Percentiles rank a stretch among this genome's conserved stretches.
Conservation (phyloP, 2,888 invertebrate species). For the Ptilodon capucinus region DNA sequence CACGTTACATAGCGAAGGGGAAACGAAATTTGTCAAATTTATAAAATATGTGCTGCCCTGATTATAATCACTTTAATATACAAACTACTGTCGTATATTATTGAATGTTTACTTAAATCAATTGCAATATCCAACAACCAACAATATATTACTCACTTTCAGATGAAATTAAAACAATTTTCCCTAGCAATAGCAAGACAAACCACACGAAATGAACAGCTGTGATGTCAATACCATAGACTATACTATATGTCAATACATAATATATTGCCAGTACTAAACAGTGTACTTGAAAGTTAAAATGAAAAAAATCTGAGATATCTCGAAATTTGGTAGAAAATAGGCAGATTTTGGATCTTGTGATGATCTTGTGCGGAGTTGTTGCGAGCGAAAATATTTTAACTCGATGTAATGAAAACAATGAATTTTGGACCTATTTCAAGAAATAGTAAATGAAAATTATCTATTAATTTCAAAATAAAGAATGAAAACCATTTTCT, state of each 20-base stretch:
- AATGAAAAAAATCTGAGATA: not conserved
- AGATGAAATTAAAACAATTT: constrained; percentile 69
- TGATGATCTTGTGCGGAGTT: too few relatives aligned
- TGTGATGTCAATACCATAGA: constrained; percentile 80
- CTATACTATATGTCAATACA: too few relatives aligned
- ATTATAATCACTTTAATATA: constrained; percentile 40
- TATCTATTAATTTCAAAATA: too few relatives aligned
- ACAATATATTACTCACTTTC: constrained; percentile 71
- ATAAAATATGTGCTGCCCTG: constrained; percentile 59
- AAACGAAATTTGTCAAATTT: constrained; percentile 63
- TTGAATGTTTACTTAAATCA: constrained; percentile 35
- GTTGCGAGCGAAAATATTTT: too few relatives aligned
- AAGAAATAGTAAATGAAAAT: too few relatives aligned
- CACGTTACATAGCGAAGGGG: constrained; percentile 66
- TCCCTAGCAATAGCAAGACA: constrained; percentile 57
- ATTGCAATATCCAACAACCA: constrained; percentile 44
- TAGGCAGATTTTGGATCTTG: too few relatives aligned
- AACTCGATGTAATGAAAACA: not conserved
- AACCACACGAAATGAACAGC: constrained; percentile 79
- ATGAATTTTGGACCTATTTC: too few relatives aligned
- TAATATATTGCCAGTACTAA: constrained; percentile 51
- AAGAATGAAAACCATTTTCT: too few relatives aligned
- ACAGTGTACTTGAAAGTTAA: too few relatives aligned
- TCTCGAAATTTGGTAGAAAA: too few relatives aligned
- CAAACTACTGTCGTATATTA: constrained; percentile 26